Evolutionary conservation across 1,140 invertebrate species (phyloP).

Genomic region (Spodoptera frugiperda): DNA sequence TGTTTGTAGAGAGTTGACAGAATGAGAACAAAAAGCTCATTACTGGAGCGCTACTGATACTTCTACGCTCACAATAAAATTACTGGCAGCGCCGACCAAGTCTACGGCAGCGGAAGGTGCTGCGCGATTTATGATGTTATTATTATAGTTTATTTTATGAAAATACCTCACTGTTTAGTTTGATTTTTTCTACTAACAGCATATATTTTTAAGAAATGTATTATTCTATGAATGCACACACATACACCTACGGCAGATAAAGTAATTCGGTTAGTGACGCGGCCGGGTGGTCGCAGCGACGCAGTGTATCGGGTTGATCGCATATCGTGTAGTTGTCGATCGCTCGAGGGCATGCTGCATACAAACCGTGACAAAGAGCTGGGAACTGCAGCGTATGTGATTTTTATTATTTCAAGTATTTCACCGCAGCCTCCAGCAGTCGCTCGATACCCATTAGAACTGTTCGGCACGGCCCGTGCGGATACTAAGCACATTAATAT

Average conservation of each 20-base stretch:
- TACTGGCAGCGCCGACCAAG: neutral
- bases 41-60: conserved; percentile 33
- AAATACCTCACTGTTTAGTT: neutral
- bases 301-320: conserved; percentile 22
- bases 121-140: conserved; percentile 24
- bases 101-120: conserved; percentile 15
- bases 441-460: conserved; percentile 32
- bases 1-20: conserved; percentile 30
- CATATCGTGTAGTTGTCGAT: conserved; percentile 17
- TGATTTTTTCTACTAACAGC: neutral
- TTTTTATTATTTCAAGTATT: conserved; percentile 25
- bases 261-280: neutral
- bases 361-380: conserved; percentile 17
- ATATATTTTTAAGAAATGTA: neutral
- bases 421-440: neutral
- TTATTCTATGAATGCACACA: neutral
- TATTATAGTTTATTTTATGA: conserved; percentile 32
- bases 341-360: conserved; percentile 4
- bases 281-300: neutral
- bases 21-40: conserved; percentile 37
- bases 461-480: neutral
- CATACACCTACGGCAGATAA: too few species aligned
- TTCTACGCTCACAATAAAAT: conserved; percentile 24
- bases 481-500: conserved; percentile 22
- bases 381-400: conserved; percentile 10